A percentile compares a stretch with the other conserved stretches of the same genome.
These are phyloP conservation scores for Silurus meridionalis DNA, from an alignment of 2,113 vertebrate genomes.

Conservation along the genomic window DNA sequence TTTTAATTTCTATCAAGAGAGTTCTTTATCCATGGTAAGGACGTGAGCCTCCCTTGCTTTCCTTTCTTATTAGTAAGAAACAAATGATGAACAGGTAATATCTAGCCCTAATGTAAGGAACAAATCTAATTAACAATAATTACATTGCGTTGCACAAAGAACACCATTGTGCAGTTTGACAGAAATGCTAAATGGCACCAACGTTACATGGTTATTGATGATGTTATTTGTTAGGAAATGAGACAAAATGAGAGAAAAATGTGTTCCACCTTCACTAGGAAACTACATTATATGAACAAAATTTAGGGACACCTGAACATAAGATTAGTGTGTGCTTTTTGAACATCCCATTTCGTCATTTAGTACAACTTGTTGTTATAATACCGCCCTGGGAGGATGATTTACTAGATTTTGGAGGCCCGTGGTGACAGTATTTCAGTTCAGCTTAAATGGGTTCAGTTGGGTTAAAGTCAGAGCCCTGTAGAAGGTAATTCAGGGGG, in stretches of 20 bases:
- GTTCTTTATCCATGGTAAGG: constrained; percentile 20
- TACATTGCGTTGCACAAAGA: constrained; percentile 20
- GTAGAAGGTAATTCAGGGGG: too few relatives aligned
- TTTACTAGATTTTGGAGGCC: too few relatives aligned
- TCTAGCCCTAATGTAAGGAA: constrained; percentile 26
- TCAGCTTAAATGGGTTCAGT: too few relatives aligned
- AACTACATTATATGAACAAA: neutral
- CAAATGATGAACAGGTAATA: constrained; percentile 7
- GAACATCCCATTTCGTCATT: too few relatives aligned
- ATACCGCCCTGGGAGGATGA: too few relatives aligned
- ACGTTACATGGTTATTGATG: constrained; percentile 15
- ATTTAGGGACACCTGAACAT: too few relatives aligned
- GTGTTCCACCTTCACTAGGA: constrained; percentile 20
- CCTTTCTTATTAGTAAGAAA: constrained; percentile 3
- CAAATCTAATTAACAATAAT: constrained; percentile 33
- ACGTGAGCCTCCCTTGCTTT: constrained; percentile 9
- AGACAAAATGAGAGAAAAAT: neutral
- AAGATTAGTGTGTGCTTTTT: too few relatives aligned
- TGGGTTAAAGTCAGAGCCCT: too few relatives aligned
- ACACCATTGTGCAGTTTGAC: constrained; percentile 35
- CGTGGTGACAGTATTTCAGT: too few relatives aligned
- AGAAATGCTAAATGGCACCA: constrained; percentile 25
- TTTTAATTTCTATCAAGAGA: constrained; percentile 26
- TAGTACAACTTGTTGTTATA: too few relatives aligned
- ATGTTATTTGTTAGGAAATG: constrained; percentile 28